These are phyloP conservation scores for Galemys pyrenaicus DNA, from an alignment of 2,113 vertebrate genomes.

Conservation along the genomic window DNA sequence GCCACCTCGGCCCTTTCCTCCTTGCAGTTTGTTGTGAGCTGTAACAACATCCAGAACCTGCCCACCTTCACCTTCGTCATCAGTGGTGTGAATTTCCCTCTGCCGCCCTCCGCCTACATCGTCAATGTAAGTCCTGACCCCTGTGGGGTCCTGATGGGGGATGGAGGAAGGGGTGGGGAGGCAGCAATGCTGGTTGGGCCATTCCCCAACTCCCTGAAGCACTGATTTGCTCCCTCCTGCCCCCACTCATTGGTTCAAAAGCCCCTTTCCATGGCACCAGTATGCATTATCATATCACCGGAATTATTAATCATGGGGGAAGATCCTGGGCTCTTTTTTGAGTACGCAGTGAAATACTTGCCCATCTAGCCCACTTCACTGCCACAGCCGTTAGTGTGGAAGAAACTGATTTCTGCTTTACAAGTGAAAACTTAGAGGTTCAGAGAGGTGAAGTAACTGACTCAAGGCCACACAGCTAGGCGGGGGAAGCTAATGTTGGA, in stretches of 20 bases:
- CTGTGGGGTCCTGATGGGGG: background rate
- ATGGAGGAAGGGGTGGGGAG: background rate
- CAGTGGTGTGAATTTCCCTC: slow-evolving; percentile 60
- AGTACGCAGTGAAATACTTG: background rate
- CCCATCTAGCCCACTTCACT: too few species aligned
- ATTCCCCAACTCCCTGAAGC: background rate
- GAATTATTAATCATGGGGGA: background rate
- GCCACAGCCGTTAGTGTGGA: background rate
- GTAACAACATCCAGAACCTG: slow-evolving; percentile 74
- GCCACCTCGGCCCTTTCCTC: background rate
- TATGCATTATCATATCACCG: too few species aligned
- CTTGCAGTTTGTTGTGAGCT: slow-evolving; percentile 78
- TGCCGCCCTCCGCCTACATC: slow-evolving; percentile 71
- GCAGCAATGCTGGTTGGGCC: background rate
- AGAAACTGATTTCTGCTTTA: background rate
- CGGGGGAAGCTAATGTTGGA: background rate
- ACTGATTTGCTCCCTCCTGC: background rate
- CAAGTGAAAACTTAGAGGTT: background rate
- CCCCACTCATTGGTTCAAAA: background rate
- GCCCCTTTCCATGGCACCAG: background rate
- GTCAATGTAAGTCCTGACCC: slow-evolving; percentile 63
- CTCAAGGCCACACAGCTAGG: background rate
- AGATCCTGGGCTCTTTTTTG: background rate
- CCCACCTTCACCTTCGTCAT: slow-evolving; percentile 84
- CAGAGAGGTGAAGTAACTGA: background rate